These are phyloP conservation scores for Xestia c-nigrum DNA, from an alignment of 2,888 invertebrate species.

Conservation along the genomic window DNA sequence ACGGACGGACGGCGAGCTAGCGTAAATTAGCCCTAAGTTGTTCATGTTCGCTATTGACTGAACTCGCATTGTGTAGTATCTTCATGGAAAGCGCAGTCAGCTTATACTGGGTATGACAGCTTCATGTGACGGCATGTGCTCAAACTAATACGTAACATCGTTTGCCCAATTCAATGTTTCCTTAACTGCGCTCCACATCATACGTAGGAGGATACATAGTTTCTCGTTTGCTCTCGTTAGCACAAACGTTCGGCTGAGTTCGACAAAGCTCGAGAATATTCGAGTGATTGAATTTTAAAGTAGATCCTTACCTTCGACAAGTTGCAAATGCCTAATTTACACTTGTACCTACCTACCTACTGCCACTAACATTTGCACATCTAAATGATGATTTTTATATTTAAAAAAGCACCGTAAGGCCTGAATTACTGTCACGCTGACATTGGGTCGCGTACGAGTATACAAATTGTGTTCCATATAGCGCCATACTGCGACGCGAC, in stretches of 20 bases:
- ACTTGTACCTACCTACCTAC: neutral
- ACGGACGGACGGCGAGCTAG: too few relatives aligned
- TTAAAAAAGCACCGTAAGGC: neutral
- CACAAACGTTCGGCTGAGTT: conserved; percentile 20
- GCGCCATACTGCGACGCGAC: too few relatives aligned
- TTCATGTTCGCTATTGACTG: neutral
- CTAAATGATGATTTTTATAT: neutral
- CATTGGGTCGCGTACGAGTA: too few relatives aligned
- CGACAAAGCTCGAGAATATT: conserved; percentile 12
- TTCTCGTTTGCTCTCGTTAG: conserved; percentile 33
- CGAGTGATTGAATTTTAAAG: conserved; percentile 14
- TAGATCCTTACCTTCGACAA: conserved; percentile 9
- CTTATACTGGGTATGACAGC: neutral
- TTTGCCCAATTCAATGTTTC: conserved; percentile 47
- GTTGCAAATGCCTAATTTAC: neutral
- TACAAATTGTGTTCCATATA: too few relatives aligned
- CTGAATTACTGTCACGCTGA: too few relatives aligned
- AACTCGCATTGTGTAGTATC: neutral
- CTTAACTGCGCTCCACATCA: conserved; percentile 16
- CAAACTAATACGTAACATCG: conserved; percentile 30
- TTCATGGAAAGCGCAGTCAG: neutral
- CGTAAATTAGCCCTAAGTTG: too few relatives aligned
- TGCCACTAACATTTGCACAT: neutral
- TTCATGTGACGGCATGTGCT: neutral
- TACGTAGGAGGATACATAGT: conserved; percentile 20